Evolutionary conservation across 2,888 invertebrate species (phyloP), one percentile per base, ranked within the genome.

Genomic region (Scrobipalpa costella): DNA sequence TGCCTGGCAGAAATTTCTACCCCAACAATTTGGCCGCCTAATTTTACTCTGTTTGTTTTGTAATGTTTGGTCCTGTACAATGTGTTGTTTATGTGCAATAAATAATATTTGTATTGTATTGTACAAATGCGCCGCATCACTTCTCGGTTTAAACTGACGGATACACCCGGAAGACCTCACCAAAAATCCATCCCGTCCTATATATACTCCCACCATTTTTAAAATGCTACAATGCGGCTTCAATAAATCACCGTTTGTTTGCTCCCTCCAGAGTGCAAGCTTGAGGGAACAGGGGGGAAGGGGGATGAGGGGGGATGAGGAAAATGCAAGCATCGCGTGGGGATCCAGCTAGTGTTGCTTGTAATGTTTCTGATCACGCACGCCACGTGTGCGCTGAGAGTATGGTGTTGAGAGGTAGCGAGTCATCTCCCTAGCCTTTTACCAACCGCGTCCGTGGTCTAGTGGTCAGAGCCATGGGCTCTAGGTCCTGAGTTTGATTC

Each of bases 341-440:
- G 49, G 67, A 57, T 66, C 63, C 64, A 57, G 61, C 63, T 34
- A 59, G 64, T 64, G 65, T 67, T 36, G 59, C 64, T 65, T 67
- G 68, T 71, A 73, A 69, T 67, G 68, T 75, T 74, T 76, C 75
- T 66, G 75, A 73, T 74, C 76, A 76, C 74, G 75, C 74, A 72
- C 71, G 61, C 55, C 49, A 67, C 65, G 64, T 64, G 64, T 66
- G 67, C 21, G 40, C 19, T 38, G 62, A 0, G 57, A 21, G 21
- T 17, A 17, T 40, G 9, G 17, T 52, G 36, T n/a, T 50, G 33
- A 49, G 38, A 7, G 15, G 55, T 7, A 49, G 38, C 57, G 36
- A 15, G 19, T 0, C 6, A 15, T n/a, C n/a, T n/a, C n/a, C n/a
- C n/a, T n/a, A n/a, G n/a, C n/a, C n/a, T n/a, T n/a, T n/a, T n/a